These are phyloP conservation scores for Sebastes kiyomatsui DNA, from an alignment of 2,797 vertebrate genomes.

Conservation along the genomic window DNA sequence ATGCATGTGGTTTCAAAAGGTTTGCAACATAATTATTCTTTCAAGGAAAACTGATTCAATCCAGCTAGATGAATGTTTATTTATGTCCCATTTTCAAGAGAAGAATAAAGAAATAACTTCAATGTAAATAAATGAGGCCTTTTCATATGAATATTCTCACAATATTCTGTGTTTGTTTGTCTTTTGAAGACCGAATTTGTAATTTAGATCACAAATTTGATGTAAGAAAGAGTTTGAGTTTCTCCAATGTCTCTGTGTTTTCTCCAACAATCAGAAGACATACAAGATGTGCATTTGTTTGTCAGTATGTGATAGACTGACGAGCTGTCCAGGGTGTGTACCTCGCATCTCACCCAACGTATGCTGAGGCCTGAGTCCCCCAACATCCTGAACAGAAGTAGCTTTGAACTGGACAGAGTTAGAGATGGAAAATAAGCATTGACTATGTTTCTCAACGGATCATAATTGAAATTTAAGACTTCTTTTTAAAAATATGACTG, in stretches of 20 bases:
- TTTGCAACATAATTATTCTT: background rate
- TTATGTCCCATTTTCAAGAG: slow-evolving; percentile 8
- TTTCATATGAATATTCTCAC: slow-evolving; percentile 3
- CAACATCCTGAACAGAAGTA: background rate
- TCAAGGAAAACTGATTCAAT: background rate
- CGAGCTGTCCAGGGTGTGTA: too few relatives aligned
- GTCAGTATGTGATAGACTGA: background rate
- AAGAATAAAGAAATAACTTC: slow-evolving; percentile 29
- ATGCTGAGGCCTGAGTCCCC: background rate
- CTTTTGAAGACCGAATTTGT: background rate
- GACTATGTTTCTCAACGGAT: background rate
- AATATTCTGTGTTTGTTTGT: background rate
- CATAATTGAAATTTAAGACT: background rate
- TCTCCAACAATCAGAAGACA: background rate
- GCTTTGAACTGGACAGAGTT: background rate
- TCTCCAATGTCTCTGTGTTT: background rate
- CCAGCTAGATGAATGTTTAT: background rate
- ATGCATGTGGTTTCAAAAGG: background rate
- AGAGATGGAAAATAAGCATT: background rate
- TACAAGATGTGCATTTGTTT: background rate
- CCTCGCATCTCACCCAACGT: background rate
- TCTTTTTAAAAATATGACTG: background rate
- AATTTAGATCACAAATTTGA: background rate
- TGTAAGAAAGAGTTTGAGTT: background rate
- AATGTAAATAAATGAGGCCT: background rate